Conservation (phyloP, 2,113 vertebrate species). For the Ailuropoda melanoleuca region DNA sequence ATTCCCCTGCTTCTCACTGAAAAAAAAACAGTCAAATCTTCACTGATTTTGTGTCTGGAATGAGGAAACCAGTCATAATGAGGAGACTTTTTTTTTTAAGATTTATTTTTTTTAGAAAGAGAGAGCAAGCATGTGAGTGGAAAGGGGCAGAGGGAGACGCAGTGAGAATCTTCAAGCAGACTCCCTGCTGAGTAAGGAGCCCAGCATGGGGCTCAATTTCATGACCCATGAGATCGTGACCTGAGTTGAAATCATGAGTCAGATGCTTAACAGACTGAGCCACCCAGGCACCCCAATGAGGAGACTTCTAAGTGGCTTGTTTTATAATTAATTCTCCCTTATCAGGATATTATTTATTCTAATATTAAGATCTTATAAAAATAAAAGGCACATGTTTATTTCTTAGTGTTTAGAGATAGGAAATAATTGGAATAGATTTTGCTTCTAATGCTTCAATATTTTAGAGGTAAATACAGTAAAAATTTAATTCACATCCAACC, state of each 20-base stretch:
- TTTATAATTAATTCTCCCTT: not conserved
- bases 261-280: not conserved
- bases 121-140: not conserved
- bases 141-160: not conserved
- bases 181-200: not conserved
- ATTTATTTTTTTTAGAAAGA: not conserved
- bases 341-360: slow-evolving; percentile 35
- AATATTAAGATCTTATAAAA: slow-evolving; percentile 43
- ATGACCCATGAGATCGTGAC: not conserved
- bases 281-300: not conserved
- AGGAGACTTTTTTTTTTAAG: not conserved
- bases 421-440: slow-evolving; percentile 41
- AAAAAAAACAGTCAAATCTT: not conserved
- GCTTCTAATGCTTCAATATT: slow-evolving; percentile 20
- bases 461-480: slow-evolving; percentile 54
- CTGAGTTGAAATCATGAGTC: not conserved
- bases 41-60: not conserved
- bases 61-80: not conserved
- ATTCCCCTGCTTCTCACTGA: not conserved
- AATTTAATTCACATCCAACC: slow-evolving; percentile 2
- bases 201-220: not conserved
- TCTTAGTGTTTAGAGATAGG: slow-evolving; percentile 19
- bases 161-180: not conserved
- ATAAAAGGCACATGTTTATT: slow-evolving; percentile 32
- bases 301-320: not conserved